Conservation (phyloP, 2,113 vertebrate genomes). For the Microcebus jonahi region DNA sequence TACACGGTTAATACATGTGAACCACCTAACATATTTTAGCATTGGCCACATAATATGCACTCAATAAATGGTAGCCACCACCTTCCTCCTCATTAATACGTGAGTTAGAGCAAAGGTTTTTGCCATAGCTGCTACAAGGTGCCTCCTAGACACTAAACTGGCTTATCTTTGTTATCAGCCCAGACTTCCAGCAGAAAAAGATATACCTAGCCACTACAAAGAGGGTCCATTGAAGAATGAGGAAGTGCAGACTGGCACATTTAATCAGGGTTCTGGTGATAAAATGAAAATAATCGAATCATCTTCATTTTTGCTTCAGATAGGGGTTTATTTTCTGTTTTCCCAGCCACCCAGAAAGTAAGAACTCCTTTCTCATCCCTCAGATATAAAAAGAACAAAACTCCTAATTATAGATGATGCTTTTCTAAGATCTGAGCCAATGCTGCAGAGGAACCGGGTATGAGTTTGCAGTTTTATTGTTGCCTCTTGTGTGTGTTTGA, state of each 20-base stretch:
- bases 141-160: not conserved
- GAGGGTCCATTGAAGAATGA: not conserved
- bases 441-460: not conserved
- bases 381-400: slow-evolving; percentile 74
- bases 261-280: not conserved
- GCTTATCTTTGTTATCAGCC: not conserved
- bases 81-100: not conserved
- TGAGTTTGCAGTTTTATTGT: slow-evolving; percentile 71
- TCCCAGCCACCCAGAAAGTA: slow-evolving; percentile 51
- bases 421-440: slow-evolving; percentile 49
- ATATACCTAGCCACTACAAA: not conserved
- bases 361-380: slow-evolving; percentile 57
- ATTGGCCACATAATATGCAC: not conserved
- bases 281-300: not conserved
- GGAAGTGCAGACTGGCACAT: not conserved
- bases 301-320: slow-evolving; percentile 62
- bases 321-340: slow-evolving; percentile 66
- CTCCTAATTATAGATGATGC: slow-evolving; percentile 70
- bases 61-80: not conserved
- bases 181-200: not conserved
- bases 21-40: not conserved
- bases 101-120: not conserved
- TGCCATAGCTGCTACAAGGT: not conserved
- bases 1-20: not conserved
- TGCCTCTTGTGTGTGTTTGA: slow-evolving; percentile 22